These are phyloP conservation scores for Meghimatium bilineatum DNA, from an alignment of 2,888 invertebrate species.

Conservation along the genomic window DNA sequence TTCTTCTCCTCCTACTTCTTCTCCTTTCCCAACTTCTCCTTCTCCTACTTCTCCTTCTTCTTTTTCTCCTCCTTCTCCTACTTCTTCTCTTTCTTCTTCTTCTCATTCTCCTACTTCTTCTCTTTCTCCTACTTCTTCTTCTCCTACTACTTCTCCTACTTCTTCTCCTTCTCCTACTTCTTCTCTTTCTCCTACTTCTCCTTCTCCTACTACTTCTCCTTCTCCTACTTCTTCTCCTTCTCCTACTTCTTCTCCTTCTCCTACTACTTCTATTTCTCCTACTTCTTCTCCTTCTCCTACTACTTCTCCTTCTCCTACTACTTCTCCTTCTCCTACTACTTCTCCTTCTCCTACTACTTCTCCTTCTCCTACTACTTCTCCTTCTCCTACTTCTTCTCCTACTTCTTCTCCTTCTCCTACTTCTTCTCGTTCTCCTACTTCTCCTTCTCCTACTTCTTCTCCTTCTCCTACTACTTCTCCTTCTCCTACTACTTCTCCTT, in stretches of 20 bases:
- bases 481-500: neutral
- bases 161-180: neutral
- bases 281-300: too few species aligned
- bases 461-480: neutral
- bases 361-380: too few species aligned
- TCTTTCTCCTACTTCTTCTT: too few species aligned
- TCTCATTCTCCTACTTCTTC: too few species aligned
- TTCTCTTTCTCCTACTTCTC: neutral
- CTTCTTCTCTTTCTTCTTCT: too few species aligned
- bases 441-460: neutral
- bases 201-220: neutral
- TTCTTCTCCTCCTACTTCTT: neutral
- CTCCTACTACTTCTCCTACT: neutral
- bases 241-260: neutral
- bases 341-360: too few species aligned
- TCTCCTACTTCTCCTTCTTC: neutral
- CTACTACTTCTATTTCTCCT: too few species aligned
- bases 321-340: neutral
- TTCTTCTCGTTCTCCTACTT: neutral
- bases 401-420: neutral
- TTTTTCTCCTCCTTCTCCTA: neutral
- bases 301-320: neutral
- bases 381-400: too few species aligned
- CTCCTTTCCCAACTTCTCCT: constrained; percentile 23
- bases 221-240: neutral